A percentile compares a stretch with the other conserved stretches of the same genome.
These are phyloP conservation scores for Leptopilina boulardi DNA, from an alignment of 1,140 invertebrate species.

Conservation along the genomic window DNA sequence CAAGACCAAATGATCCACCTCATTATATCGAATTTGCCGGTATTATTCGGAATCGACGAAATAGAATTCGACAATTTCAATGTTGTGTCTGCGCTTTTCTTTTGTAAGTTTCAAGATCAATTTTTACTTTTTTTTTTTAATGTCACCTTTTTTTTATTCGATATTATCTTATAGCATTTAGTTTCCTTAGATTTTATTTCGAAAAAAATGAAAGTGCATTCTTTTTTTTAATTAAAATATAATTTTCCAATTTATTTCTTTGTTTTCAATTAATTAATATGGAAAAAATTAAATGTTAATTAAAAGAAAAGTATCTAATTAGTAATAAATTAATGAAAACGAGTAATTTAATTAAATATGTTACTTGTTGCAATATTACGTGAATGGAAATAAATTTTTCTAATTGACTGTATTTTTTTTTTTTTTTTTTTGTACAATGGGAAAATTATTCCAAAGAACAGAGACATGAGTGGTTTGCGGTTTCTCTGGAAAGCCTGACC, in stretches of 20 bases:
- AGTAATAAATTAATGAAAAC: too few relatives aligned
- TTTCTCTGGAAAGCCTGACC: not conserved
- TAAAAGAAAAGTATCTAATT: too few relatives aligned
- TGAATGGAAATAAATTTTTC: not conserved
- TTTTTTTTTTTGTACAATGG: not conserved
- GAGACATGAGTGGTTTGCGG: not conserved
- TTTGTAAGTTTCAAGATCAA: constrained; percentile 76
- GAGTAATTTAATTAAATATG: too few relatives aligned
- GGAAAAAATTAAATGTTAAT: too few relatives aligned
- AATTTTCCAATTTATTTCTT: too few relatives aligned
- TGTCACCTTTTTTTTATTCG: not conserved
- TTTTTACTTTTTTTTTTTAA: not conserved
- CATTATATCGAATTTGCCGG: constrained; percentile 81
- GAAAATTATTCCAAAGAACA: not conserved
- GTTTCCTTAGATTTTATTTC: too few relatives aligned
- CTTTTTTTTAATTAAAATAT: too few relatives aligned
- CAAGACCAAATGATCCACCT: constrained; percentile 70
- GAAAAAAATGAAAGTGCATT: too few relatives aligned
- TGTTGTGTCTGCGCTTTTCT: constrained; percentile 81
- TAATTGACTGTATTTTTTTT: not conserved
- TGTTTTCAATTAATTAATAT: too few relatives aligned
- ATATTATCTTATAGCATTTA: too few relatives aligned
- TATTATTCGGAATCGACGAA: constrained; percentile 77
- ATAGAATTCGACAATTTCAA: constrained; percentile 81
- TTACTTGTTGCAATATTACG: too few relatives aligned